phyloP scores from a whole-genome alignment of 1,140 invertebrate species.

The Cherax destructor region DNA sequence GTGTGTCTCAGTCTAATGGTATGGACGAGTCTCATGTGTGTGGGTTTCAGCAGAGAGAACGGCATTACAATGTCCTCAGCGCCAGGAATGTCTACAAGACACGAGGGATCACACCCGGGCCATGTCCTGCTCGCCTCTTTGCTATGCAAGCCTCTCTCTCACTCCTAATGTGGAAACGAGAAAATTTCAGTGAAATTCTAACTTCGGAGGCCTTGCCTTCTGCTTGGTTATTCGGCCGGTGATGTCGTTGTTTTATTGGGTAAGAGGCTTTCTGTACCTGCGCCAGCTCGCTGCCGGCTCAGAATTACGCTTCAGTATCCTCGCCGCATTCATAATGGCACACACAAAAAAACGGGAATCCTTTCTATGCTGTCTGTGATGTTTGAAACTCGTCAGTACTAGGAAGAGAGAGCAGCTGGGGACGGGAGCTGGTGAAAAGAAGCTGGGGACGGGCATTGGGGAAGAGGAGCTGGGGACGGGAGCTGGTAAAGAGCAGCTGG shows the following conservation, averaged over 20 bases:
- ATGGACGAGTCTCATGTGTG: too few species aligned
- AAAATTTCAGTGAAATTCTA: constrained; percentile 50
- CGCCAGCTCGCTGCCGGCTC: constrained; percentile 35
- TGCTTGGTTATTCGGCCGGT: constrained; percentile 43
- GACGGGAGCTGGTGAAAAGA: too few species aligned
- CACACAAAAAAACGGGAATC: not conserved
- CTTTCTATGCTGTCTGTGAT: not conserved
- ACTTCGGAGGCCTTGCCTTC: constrained; percentile 43
- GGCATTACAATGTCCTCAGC: too few species aligned
- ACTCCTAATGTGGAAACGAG: constrained; percentile 52
- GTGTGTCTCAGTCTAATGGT: too few species aligned
- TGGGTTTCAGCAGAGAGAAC: too few species aligned
- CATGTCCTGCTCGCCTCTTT: not conserved
- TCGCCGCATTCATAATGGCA: constrained; percentile 47
- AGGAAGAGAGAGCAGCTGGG: too few species aligned
- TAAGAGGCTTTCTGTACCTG: constrained; percentile 35
- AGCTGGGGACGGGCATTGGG: too few species aligned
- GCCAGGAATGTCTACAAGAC: too few species aligned
- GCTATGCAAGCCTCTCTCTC: constrained; percentile 5
- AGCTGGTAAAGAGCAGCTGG: too few species aligned
- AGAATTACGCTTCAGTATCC: constrained; percentile 31
- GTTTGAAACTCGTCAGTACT: not conserved
- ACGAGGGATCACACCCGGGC: not conserved
- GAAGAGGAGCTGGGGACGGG: too few species aligned
- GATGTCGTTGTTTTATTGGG: constrained; percentile 53